A percentile compares a stretch with the other conserved stretches of the same genome.
Conservation (phyloP, 2,888 invertebrate genomes). For the Platynereis dumerilii region DNA sequence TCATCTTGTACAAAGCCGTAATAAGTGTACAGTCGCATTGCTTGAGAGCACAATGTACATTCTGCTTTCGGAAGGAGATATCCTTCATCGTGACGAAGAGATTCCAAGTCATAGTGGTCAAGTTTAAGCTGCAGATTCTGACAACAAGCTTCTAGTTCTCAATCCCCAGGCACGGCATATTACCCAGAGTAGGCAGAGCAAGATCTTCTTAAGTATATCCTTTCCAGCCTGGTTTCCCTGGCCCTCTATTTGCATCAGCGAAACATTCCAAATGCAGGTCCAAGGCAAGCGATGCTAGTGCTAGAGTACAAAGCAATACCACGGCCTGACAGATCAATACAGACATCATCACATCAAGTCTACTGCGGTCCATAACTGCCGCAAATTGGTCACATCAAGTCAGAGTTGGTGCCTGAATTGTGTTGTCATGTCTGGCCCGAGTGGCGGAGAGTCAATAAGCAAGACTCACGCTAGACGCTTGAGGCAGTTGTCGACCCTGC, state of each 20-base stretch:
- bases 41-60: conserved; percentile 18
- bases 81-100: background rate
- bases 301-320: no score
- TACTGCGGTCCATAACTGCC: no score
- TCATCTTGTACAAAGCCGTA: conserved; percentile 16
- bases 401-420: no score
- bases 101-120: background rate
- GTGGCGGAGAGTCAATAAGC: no score
- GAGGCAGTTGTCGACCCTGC: no score
- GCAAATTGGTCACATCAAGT: no score
- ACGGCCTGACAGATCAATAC: no score
- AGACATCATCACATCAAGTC: no score
- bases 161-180: conserved; percentile 14
- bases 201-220: conserved; percentile 14
- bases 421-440: no score
- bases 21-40: conserved; percentile 15
- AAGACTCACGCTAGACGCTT: no score
- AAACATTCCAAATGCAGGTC: conserved; percentile 14
- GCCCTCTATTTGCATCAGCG: conserved; percentile 9
- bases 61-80: conserved; percentile 19
- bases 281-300: no score
- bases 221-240: conserved; percentile 12
- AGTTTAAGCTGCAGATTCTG: conserved; percentile 16
- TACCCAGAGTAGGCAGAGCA: conserved; percentile 14
- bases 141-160: conserved; percentile 8